Base-by-base conservation (phyloP, 1,140 invertebrate genomes). In the Sinella curviseta region DNA sequence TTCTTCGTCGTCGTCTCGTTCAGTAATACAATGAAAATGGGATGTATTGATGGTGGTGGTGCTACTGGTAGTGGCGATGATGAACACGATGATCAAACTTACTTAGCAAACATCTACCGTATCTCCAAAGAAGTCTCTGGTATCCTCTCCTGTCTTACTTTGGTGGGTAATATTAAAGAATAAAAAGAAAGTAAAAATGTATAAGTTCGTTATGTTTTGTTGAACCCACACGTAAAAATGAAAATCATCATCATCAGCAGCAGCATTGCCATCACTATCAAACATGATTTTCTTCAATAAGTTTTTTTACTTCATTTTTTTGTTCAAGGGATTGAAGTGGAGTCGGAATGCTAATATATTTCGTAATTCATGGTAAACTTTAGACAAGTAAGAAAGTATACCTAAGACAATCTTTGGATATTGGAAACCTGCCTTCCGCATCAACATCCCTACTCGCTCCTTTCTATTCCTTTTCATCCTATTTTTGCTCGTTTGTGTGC, bases 21-120 rank as follows among this genome's bases (percentile, higher is more conserved):
- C 26, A 24, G 31, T n/a, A 24, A 70, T 70, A 70, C 65, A 70
- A 70, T 70, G 65, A 70, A 70, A 70, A 65, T 48, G 30, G 65
- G 65, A 70, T 31, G 65, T 30, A 17, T 60, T 60, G 12, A 60
- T 17, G 24, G 57, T 60, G 4, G 24, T 60, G 57, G 4, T n/a
- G n/a, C n/a, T n/a, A 26, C 8, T n/a, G 65, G 30, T 70, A 33
- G 12, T 8, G 31, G 30, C 28, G 8, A 70, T 70, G 65, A 70
- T 70, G 65, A 70, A 31, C 8, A 70, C 31, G 65, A 70, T 70
- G 28, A 70, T 70, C 8, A 70, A 17, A 17, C 57, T 60, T 26
- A 60, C 3, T 48, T 48, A 48, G 39, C 39, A 48, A 48, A 48
- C 39, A 48, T 48, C 39, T 48, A 12, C 20, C 39, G 39, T 48